Conservation (phyloP, 2,113 vertebrate genomes). For the Carettochelys insculpta region DNA sequence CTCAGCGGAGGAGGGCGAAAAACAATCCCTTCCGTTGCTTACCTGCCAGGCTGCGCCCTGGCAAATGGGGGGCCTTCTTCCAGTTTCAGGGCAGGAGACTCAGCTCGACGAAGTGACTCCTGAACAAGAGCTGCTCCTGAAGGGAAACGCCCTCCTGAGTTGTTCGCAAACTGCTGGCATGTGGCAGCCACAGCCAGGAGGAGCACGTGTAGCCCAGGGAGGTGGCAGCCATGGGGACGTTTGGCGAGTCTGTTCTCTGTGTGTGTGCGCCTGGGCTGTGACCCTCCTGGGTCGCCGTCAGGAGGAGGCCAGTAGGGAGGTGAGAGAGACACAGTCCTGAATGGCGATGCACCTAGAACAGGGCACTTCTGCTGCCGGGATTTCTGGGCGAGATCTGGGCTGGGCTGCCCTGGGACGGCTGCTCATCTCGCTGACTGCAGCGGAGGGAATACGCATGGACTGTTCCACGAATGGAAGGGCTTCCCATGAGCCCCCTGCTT, state of each 20-base stretch:
- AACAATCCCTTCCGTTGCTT: background rate
- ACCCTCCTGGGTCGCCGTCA: too few species aligned
- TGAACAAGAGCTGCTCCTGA: background rate
- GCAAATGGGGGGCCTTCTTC: background rate
- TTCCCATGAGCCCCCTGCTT: background rate
- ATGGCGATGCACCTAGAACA: background rate
- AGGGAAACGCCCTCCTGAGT: background rate
- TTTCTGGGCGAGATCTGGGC: too few species aligned
- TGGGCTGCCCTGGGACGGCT: background rate
- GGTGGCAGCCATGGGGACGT: too few species aligned
- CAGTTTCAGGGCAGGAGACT: background rate
- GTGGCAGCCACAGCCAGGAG: background rate
- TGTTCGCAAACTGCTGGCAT: background rate
- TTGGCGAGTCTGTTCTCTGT: too few species aligned
- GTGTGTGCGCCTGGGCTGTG: too few species aligned
- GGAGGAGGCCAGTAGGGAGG: too few species aligned
- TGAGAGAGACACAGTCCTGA: background rate
- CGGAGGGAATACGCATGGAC: background rate
- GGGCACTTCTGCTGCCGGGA: background rate
- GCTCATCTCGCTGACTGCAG: background rate
- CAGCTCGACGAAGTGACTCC: background rate
- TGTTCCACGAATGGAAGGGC: background rate
- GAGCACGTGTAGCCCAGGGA: background rate
- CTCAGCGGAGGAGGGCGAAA: background rate
- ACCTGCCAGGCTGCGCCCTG: background rate